Percentiles rank a stretch among this genome's conserved stretches.
Conservation (phyloP, 2,113 vertebrate species). For the Vidua macroura region DNA sequence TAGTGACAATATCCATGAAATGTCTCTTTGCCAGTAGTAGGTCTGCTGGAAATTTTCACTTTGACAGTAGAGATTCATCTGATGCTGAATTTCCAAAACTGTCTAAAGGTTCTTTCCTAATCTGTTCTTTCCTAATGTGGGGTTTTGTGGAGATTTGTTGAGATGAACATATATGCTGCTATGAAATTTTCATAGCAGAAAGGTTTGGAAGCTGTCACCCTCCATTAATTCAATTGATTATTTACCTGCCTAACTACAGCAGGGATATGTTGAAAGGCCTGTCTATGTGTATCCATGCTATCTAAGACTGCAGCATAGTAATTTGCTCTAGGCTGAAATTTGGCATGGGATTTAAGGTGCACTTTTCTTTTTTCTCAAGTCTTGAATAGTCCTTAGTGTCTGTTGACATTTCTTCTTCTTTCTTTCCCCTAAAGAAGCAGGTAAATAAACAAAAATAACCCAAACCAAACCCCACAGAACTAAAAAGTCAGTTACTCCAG, state of each 20-base stretch:
- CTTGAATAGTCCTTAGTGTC: slow-evolving; percentile 26
- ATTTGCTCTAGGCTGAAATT: slow-evolving; percentile 43
- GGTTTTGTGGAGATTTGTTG: not conserved
- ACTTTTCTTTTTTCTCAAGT: slow-evolving; percentile 44
- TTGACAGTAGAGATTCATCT: not conserved
- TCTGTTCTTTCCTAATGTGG: not conserved
- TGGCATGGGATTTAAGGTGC: not conserved
- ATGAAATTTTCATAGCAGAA: not conserved
- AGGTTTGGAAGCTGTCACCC: slow-evolving; percentile 16
- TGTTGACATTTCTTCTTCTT: not conserved
- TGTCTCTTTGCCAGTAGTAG: not conserved
- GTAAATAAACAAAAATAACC: not conserved
- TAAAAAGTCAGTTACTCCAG: slow-evolving; percentile 17
- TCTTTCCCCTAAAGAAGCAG: not conserved
- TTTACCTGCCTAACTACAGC: not conserved
- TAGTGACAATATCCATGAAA: not conserved
- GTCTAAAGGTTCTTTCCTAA: not conserved
- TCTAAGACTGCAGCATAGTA: not conserved
- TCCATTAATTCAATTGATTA: not conserved
- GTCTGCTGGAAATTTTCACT: not conserved
- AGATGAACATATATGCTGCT: not conserved
- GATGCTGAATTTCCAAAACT: slow-evolving; percentile 25
- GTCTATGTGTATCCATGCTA: not conserved
- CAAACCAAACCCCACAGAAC: not conserved
- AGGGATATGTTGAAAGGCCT: not conserved